These are phyloP conservation scores for Ostrea denselamellosa DNA, from an alignment of 1,140 invertebrate genomes.

Conservation along the genomic window DNA sequence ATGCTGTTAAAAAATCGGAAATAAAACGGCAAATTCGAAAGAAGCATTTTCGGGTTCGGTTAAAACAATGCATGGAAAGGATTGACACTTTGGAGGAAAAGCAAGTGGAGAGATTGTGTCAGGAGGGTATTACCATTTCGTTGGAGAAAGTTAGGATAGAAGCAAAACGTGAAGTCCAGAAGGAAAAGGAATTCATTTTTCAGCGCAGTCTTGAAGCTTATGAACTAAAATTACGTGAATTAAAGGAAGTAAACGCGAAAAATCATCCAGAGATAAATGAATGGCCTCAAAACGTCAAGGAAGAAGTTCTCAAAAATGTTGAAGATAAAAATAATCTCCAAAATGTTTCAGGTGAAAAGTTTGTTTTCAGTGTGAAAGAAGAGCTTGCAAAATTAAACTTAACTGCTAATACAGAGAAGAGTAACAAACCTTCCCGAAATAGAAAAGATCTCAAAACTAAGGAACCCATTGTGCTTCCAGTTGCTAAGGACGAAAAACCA, in stretches of 20 bases:
- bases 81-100: slow-evolving; percentile 12
- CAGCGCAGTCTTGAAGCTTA: background rate
- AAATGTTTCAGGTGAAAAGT: background rate
- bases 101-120: background rate
- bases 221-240: background rate
- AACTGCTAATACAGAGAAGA: background rate
- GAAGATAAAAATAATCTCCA: background rate
- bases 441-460: slow-evolving; percentile 22
- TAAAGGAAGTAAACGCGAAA: background rate
- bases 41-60: background rate
- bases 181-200: background rate
- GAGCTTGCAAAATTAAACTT: slow-evolving; percentile 32
- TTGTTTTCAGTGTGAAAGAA: slow-evolving; percentile 27
- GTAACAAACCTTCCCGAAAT: background rate
- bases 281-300: slow-evolving; percentile 25
- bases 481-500: background rate
- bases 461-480: slow-evolving; percentile 1
- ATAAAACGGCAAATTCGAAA: slow-evolving; percentile 17
- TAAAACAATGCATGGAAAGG: background rate
- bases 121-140: slow-evolving; percentile 20
- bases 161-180: background rate
- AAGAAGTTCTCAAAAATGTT: background rate
- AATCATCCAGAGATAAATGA: background rate
- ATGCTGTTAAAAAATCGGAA: slow-evolving; percentile 37
- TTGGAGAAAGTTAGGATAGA: background rate